Percentiles rank a stretch among this genome's conserved stretches.
These are phyloP conservation scores for Macquaria ambigua DNA, from an alignment of 2,113 vertebrate species.

Conservation along the genomic window DNA sequence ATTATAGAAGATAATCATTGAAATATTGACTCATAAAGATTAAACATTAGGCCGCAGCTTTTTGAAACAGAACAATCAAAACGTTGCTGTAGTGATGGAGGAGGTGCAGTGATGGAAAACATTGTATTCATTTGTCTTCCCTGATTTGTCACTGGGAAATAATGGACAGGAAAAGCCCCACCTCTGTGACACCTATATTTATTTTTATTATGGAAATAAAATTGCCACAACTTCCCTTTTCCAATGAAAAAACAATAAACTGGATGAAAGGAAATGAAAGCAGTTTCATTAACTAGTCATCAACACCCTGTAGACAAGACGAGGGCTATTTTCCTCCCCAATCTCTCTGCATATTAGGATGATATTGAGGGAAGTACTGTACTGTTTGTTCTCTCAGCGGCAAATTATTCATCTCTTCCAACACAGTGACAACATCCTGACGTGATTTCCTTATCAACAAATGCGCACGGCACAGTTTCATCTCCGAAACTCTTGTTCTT, in stretches of 20 bases:
- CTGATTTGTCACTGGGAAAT: slow-evolving; percentile 18
- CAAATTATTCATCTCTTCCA: slow-evolving; percentile 46
- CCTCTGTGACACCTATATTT: not conserved
- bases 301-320: slow-evolving; percentile 26
- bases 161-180: slow-evolving; percentile 11
- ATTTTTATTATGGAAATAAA: slow-evolving; percentile 54
- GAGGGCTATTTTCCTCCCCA: slow-evolving; percentile 37
- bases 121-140: slow-evolving; percentile 24
- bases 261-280: slow-evolving; percentile 65
- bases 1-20: not conserved
- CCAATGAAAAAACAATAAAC: slow-evolving; percentile 42
- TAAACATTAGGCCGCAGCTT: not conserved
- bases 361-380: slow-evolving; percentile 30
- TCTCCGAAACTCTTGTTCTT: not conserved
- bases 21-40: slow-evolving; percentile 4
- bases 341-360: slow-evolving; percentile 34
- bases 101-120: not conserved
- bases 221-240: slow-evolving; percentile 14
- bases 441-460: slow-evolving; percentile 26
- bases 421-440: slow-evolving; percentile 37
- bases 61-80: not conserved
- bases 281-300: slow-evolving; percentile 59
- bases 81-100: not conserved
- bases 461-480: not conserved
- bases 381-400: slow-evolving; percentile 48